A percentile compares a stretch with the other conserved stretches of the same genome.
Conservation (phyloP, 2,113 vertebrate genomes). For the Pollachius pollachius region DNA sequence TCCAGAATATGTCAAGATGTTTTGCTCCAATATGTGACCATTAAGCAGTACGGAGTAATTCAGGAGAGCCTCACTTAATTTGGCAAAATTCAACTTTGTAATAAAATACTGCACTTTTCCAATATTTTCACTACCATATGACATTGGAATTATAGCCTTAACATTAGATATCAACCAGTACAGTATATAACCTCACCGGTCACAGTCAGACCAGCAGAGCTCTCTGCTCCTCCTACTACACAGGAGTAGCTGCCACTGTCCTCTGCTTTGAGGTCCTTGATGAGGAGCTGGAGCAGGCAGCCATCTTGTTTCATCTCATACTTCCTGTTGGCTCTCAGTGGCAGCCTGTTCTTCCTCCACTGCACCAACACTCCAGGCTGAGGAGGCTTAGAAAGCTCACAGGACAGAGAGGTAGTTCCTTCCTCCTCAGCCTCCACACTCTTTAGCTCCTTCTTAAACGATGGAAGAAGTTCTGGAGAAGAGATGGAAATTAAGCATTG, state of each 20-base stretch:
- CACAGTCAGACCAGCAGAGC: conserved; percentile 68
- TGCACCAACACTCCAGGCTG: conserved; percentile 30
- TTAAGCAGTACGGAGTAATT: too few relatives aligned
- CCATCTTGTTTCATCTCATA: conserved; percentile 69
- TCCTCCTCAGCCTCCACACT: conserved; percentile 69
- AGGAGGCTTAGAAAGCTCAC: conserved; percentile 62
- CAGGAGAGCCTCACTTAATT: too few relatives aligned
- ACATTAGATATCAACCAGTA: too few relatives aligned
- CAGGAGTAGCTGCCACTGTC: conserved; percentile 79
- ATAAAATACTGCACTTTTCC: too few relatives aligned
- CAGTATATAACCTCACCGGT: conserved; percentile 48
- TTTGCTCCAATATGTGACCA: too few relatives aligned
- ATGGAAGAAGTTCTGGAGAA: conserved; percentile 31
- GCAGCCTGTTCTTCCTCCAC: conserved; percentile 36
- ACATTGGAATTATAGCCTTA: too few relatives aligned
- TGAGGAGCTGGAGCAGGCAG: conserved; percentile 58
- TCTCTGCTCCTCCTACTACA: conserved; percentile 49
- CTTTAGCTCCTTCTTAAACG: conserved; percentile 67
- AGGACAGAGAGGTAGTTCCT: conserved; percentile 61
- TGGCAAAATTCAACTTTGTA: too few relatives aligned
- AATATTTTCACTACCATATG: too few relatives aligned
- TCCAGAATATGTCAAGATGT: too few relatives aligned
- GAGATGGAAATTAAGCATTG: not conserved
- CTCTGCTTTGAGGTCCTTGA: conserved; percentile 60
- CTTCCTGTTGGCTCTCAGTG: conserved; percentile 65